These are phyloP conservation scores for Tachyglossus aculeatus DNA, from an alignment of 2,797 vertebrate species.

Conservation along the genomic window DNA sequence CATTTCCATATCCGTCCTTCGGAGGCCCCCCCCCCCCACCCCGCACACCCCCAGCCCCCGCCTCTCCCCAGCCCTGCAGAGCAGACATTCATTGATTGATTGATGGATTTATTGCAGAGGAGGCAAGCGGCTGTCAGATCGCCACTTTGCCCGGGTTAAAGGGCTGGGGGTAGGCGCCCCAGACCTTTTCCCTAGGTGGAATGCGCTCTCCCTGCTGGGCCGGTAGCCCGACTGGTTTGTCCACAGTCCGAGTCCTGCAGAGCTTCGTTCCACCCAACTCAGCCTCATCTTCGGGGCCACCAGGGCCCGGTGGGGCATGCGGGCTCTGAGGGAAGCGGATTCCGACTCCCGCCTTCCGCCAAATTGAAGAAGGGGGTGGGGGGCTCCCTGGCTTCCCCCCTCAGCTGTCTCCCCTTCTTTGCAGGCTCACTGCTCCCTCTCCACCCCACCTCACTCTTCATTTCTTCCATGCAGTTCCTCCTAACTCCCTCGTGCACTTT, in stretches of 20 bases:
- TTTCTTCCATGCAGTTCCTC: neutral
- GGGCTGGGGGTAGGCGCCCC: too few relatives aligned
- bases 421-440: neutral
- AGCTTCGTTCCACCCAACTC: neutral
- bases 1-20: constrained; percentile 20
- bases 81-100: neutral
- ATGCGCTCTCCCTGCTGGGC: too few relatives aligned
- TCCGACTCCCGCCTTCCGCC: too few relatives aligned
- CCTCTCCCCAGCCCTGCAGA: neutral
- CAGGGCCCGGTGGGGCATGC: neutral
- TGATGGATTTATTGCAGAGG: neutral
- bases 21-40: neutral
- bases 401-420: neutral
- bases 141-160: too few relatives aligned
- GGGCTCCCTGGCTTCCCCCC: neutral
- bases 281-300: neutral
- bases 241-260: too few relatives aligned
- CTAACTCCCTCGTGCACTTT: neutral
- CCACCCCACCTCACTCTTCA: neutral
- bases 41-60: neutral
- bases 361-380: too few relatives aligned
- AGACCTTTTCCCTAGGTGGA: too few relatives aligned
- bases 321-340: too few relatives aligned
- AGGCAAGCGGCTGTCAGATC: too few relatives aligned
- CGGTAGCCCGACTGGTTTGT: neutral